Evolutionary conservation across 2,888 invertebrate species (phyloP).

Genomic region (Chrysodeixis includens): DNA sequence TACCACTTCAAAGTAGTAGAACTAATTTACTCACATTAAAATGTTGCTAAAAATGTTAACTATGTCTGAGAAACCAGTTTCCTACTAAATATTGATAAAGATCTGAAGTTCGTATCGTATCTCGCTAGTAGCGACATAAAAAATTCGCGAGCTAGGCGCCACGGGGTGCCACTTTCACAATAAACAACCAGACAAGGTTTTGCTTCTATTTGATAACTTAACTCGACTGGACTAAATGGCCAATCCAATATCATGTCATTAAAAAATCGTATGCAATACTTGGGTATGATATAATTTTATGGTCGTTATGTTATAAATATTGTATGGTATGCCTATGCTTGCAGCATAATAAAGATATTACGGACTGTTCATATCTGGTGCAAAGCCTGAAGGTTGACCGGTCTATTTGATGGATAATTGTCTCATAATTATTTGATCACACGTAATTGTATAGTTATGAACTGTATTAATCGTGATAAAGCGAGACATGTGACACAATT

Average conservation of each 20-base stretch:
- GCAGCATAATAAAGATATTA: conserved; percentile 23
- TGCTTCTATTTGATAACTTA: conserved; percentile 3
- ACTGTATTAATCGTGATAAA: conserved; percentile 27
- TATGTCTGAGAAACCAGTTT: conserved; percentile 28
- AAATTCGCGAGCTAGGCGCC: conserved; percentile 17
- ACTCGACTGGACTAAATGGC: conserved; percentile 8
- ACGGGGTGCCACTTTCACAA: conserved; percentile 37
- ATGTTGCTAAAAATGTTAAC: not conserved
- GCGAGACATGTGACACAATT: conserved; percentile 43
- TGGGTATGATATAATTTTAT: conserved; percentile 29
- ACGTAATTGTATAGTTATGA: conserved; percentile 43
- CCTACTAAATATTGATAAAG: conserved; percentile 14
- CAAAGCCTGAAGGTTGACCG: conserved; percentile 52
- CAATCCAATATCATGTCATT: conserved; percentile 26
- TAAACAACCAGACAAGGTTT: conserved; percentile 28
- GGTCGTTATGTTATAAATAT: conserved; percentile 22
- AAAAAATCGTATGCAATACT: conserved; percentile 35
- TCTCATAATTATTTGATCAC: conserved; percentile 38
- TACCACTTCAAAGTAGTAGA: not conserved
- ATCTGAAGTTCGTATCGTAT: conserved; percentile 14
- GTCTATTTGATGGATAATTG: conserved; percentile 50
- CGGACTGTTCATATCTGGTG: conserved; percentile 38
- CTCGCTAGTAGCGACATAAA: conserved; percentile 14
- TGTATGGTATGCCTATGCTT: conserved; percentile 16
- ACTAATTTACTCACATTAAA: not conserved